Conservation (phyloP, 2,797 vertebrate genomes). For the Platalea minor region DNA sequence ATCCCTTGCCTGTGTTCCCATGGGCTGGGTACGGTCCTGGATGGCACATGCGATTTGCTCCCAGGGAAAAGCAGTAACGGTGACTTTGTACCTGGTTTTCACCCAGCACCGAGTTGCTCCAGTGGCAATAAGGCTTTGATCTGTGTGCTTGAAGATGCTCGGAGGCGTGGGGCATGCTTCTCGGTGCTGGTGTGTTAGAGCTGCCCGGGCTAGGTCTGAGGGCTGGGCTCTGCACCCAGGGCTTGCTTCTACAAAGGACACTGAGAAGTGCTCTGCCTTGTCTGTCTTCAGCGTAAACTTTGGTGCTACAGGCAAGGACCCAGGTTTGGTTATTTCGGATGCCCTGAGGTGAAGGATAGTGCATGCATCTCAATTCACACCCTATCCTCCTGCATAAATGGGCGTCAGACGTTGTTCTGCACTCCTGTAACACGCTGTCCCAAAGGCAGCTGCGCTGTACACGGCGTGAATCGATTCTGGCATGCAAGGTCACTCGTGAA, state of each 20-base stretch:
- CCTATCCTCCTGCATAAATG: background rate
- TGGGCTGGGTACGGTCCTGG: background rate
- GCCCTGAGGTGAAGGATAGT: background rate
- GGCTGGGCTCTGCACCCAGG: background rate
- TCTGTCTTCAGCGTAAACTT: too few relatives aligned
- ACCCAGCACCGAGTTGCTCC: background rate
- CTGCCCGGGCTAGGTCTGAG: fast-evolving
- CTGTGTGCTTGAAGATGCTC: background rate
- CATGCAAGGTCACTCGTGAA: background rate
- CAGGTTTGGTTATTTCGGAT: background rate
- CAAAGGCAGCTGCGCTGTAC: background rate
- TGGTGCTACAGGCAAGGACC: background rate
- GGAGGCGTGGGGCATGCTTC: background rate
- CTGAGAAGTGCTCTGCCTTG: background rate
- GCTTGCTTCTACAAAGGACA: background rate
- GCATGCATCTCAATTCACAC: background rate
- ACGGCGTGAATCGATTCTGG: background rate
- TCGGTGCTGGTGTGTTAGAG: background rate
- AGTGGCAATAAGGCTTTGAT: background rate
- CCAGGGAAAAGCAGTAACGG: background rate
- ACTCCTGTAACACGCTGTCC: fast-evolving
- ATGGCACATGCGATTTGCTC: background rate
- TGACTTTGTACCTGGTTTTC: fast-evolving
- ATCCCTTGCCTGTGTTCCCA: background rate
- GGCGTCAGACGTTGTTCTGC: fast-evolving